Evolutionary conservation across 2,113 vertebrate genomes (phyloP).

Genomic region (Panthera leo): DNA sequence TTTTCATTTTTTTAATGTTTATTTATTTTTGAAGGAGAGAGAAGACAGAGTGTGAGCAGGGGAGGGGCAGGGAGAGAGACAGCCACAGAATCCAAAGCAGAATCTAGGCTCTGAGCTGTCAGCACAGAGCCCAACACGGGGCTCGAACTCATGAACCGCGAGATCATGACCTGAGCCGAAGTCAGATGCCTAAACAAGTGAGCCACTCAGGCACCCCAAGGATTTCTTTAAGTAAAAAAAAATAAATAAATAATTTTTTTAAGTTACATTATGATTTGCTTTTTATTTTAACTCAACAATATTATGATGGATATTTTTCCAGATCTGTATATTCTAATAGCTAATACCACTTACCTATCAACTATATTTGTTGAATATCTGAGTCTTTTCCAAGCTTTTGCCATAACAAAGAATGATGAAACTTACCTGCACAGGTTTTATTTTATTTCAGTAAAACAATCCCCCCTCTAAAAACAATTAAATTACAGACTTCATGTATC

Average conservation of each 20-base stretch:
- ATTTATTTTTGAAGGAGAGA: too few relatives aligned
- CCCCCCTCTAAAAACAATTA: neutral
- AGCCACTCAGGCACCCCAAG: neutral
- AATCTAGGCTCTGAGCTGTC: too few relatives aligned
- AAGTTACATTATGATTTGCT: neutral
- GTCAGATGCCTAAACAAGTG: too few relatives aligned
- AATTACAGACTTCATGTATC: neutral
- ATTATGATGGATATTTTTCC: neutral
- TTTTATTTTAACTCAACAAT: neutral
- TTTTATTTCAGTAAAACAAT: neutral
- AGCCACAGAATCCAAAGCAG: too few relatives aligned
- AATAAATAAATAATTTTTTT: neutral
- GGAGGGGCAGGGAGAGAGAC: too few relatives aligned
- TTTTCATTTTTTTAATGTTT: too few relatives aligned
- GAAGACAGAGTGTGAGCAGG: too few relatives aligned
- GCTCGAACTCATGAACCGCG: too few relatives aligned
- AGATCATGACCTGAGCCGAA: too few relatives aligned
- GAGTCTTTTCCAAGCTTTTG: neutral
- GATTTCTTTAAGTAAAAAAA: too few relatives aligned
- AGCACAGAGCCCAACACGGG: too few relatives aligned
- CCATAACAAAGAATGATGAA: neutral
- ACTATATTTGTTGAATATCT: neutral
- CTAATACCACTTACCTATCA: neutral
- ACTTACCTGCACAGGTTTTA: neutral
- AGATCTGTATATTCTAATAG: neutral